Evolutionary conservation across 2,113 vertebrate species (phyloP), one percentile per base, ranked within the genome.

Genomic region (Sterna hirundo): DNA sequence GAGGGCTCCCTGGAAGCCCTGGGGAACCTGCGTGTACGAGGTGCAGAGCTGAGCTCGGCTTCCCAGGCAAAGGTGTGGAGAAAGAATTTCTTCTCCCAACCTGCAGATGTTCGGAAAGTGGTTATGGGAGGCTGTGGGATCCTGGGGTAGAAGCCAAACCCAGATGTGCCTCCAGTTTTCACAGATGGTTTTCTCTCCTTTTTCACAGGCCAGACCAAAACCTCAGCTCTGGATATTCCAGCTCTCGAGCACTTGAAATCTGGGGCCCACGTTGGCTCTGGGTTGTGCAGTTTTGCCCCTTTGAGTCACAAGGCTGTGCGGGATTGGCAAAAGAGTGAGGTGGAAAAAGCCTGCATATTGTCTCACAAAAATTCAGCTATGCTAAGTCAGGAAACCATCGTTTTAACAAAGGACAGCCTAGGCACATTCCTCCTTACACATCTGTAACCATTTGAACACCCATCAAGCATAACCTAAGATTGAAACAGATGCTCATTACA

Each of bases 141-240:
- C 65, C 49, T n/a, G 54, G 54, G 15, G 49, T 58, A 89, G 83
- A 91, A 83, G 93, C 96, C 96, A 97, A 94, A 79, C 74, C 78
- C 71, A 85, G 46, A 83, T 69, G 29, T 89, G 77, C 83, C 38
- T 97, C 47, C 88, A 92, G 34, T 72, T 88, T 94, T 93, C 66
- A 79, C 86, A 96, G 93, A 94, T 90, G 90, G 49, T 91, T 97
- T 95, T 92, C 74, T 61, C 65, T 94, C 69, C 75, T 55, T 85
- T 95, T 91, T 85, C 66, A 46, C 38, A 38, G 81, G 81, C 96
- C 80, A 92, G 94, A 96, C 70, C 74, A 85, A 95, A 96, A 94
- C 93, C 93, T 97, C 96, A 94, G 57, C 58, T 74, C 62, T 95
- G 83, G 18, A 40, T 79, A 57, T 86, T 86, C 76, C 90, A 94